Conservation (phyloP, 2,113 vertebrate genomes). For the Coryphaenoides rupestris region DNA sequence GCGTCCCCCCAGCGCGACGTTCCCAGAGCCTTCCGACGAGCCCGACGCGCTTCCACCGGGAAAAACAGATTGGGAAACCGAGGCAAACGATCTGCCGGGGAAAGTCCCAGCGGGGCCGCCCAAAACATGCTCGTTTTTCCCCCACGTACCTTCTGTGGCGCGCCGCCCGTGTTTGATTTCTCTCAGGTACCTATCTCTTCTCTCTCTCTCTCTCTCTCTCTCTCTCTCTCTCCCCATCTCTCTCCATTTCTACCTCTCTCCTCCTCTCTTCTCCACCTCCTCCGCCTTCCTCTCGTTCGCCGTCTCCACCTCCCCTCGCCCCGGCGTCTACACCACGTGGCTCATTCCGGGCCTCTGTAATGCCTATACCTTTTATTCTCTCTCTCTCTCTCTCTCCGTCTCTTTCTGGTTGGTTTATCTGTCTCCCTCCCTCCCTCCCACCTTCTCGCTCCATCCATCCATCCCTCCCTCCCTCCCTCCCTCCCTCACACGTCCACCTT, state of each 20-base stretch:
- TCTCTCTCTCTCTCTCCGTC: conserved; percentile 54
- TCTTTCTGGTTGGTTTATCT: conserved; percentile 56
- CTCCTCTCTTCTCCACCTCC: conserved; percentile 50
- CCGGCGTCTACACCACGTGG: conserved; percentile 57
- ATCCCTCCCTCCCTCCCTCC: conserved; percentile 24
- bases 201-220: conserved; percentile 42
- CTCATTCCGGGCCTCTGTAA: conserved; percentile 52
- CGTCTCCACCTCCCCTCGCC: conserved; percentile 36
- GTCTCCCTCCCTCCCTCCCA: conserved; percentile 33
- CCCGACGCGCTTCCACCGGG: too few species aligned
- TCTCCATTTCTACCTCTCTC: conserved; percentile 59
- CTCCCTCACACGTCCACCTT: conserved; percentile 37
- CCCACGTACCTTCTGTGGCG: conserved; percentile 65
- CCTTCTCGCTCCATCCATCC: conserved; percentile 27
- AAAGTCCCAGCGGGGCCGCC: conserved; percentile 72
- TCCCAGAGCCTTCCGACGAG: too few species aligned
- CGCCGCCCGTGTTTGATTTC: conserved; percentile 73
- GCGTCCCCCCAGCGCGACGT: conserved; percentile 59
- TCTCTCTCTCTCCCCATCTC: conserved; percentile 50
- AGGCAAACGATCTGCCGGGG: conserved; percentile 70
- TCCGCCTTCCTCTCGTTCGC: conserved; percentile 31
- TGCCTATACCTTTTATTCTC: conserved; percentile 23
- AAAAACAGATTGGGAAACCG: conserved; percentile 79
- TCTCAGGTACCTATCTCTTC: conserved; percentile 61
- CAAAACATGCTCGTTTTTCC: conserved; percentile 73